Conservation (phyloP, 2,113 vertebrate species). For the Microtus richardsoni region DNA sequence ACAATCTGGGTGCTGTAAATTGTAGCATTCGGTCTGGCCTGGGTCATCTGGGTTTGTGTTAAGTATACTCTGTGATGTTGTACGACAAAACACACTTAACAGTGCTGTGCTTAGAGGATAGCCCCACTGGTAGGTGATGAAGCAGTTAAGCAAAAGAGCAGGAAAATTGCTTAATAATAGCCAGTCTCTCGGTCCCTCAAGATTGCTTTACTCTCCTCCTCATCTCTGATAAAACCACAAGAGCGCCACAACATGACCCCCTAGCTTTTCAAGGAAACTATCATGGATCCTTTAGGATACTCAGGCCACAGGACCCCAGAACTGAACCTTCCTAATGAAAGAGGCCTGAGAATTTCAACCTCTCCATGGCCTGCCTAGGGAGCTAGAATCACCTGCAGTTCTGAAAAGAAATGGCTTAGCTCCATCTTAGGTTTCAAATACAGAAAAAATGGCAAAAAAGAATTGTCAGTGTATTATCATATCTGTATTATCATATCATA, state of each 20-base stretch:
- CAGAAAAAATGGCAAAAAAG: background rate
- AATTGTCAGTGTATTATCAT: background rate
- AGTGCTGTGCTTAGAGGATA: background rate
- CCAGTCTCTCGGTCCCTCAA: background rate
- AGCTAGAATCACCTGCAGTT: background rate
- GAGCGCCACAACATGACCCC: background rate
- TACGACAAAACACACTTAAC: background rate
- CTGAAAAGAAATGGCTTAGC: background rate
- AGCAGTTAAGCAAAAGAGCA: background rate
- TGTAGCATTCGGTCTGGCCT: background rate
- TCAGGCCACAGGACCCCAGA: background rate
- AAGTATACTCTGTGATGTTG: background rate
- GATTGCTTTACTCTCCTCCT: background rate
- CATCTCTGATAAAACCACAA: background rate
- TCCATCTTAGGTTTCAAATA: slow-evolving; percentile 27
- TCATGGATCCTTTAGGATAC: background rate
- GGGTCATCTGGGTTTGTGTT: background rate
- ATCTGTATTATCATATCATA: background rate
- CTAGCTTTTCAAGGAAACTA: slow-evolving; percentile 16
- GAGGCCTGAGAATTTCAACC: background rate
- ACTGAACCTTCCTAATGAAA: slow-evolving; percentile 4
- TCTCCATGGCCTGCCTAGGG: background rate
- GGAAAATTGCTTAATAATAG: background rate
- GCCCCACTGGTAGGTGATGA: background rate
- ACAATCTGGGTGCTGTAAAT: background rate